Evolutionary conservation across 2,888 invertebrate genomes (phyloP).

Genomic region (Troides oblongomaculatus): DNA sequence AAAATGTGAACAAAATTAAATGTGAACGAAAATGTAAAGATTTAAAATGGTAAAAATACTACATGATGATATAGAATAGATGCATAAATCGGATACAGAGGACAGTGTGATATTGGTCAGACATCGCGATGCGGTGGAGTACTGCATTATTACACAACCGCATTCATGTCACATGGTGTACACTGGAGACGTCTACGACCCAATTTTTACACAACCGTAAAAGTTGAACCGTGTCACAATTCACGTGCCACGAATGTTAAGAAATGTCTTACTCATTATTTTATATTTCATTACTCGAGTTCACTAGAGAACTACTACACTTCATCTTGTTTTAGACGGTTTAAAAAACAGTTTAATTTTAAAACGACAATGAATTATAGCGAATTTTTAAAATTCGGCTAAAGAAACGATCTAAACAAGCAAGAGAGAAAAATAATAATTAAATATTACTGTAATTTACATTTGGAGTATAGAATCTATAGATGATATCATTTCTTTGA

Average conservation of each 20-base stretch:
- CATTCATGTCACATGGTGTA: slow-evolving; percentile 34
- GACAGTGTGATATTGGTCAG: neutral
- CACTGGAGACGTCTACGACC: slow-evolving; percentile 40
- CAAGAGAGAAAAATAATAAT: too few relatives aligned
- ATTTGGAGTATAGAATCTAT: too few relatives aligned
- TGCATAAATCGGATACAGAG: neutral
- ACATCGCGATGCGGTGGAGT: neutral
- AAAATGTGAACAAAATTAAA: neutral
- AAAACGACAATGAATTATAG: neutral
- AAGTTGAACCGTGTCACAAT: slow-evolving; percentile 39
- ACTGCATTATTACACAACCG: slow-evolving; percentile 48
- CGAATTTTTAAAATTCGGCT: too few relatives aligned
- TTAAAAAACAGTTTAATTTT: neutral
- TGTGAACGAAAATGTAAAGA: neutral
- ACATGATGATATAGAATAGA: too few relatives aligned
- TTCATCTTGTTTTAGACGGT: neutral
- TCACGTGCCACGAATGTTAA: slow-evolving; percentile 34
- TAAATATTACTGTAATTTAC: too few relatives aligned
- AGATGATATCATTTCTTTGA: too few relatives aligned
- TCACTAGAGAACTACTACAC: neutral
- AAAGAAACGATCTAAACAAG: too few relatives aligned
- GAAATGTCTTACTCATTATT: slow-evolving; percentile 19
- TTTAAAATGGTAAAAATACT: too few relatives aligned
- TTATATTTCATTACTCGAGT: slow-evolving; percentile 11
- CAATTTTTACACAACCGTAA: slow-evolving; percentile 43